A percentile compares a stretch with the other conserved stretches of the same genome.
phyloP scores from a whole-genome alignment of 2,888 invertebrate species.

The Pristionchus entomophagus region DNA sequence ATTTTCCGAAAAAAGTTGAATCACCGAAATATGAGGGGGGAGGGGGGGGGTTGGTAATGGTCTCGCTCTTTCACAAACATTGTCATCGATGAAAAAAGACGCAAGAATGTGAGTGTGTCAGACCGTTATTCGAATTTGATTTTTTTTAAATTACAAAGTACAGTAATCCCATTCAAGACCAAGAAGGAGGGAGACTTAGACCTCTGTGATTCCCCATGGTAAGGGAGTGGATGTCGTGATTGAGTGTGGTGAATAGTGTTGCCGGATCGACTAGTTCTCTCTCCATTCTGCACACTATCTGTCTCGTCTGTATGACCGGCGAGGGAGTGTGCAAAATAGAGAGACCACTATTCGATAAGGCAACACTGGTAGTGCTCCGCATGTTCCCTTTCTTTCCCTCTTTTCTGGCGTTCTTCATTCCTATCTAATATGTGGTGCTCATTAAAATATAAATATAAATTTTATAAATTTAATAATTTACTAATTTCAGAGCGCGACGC shows the following conservation, averaged over 20 bases:
- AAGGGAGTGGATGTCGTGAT: conserved; percentile 16
- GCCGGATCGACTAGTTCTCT: not conserved
- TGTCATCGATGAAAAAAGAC: too few species aligned
- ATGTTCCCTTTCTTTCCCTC: not conserved
- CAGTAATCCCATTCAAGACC: not conserved
- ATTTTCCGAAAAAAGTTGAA: too few species aligned
- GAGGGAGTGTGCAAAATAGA: too few species aligned
- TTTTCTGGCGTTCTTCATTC: not conserved
- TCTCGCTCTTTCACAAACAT: too few species aligned
- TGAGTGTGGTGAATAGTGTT: not conserved
- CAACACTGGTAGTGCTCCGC: too few species aligned
- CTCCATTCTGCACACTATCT: not conserved
- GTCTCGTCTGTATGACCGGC: too few species aligned
- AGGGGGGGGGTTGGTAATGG: too few species aligned
- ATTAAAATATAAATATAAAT: not conserved
- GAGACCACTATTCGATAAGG: too few species aligned
- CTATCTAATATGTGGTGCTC: not conserved
- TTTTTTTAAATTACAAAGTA: not conserved
- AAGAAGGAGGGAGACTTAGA: conserved; percentile 32
- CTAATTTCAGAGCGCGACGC: not conserved
- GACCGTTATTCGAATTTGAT: not conserved
- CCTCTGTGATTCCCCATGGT: conserved; percentile 45
- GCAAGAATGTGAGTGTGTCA: too few species aligned
- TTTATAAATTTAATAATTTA: not conserved
- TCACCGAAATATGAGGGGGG: too few species aligned